Evolutionary conservation across 2,888 invertebrate genomes (phyloP), one percentile per base, ranked within the genome.

Genomic region (Chaitophorus viminalis): DNA sequence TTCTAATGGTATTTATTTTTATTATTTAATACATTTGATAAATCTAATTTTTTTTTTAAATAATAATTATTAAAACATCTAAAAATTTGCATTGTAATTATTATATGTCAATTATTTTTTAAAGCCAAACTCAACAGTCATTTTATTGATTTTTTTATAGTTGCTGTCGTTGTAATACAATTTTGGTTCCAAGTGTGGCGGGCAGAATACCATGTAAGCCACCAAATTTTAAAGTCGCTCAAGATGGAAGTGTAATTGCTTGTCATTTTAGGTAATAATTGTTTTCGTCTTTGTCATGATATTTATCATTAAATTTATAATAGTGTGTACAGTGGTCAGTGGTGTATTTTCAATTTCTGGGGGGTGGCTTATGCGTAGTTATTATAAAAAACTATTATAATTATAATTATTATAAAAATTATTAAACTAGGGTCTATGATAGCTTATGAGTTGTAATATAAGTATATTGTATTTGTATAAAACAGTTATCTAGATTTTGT

Each of bases 171-270:
- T 97, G 97, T 91, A 94, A 94, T 89, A 95, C 95, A 91, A 93
- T 95, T 89, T 92, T 97, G 72, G 94, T 95, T 3, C 93, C 94
- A 9, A 94, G 94, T 4, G 93, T 95, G 83, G 95, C 95, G 0
- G 93, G 94, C 88, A 93, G 93, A 89, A 94, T 96, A 8, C 95
- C 95, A 36, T 97, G 97, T 90, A 92, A 94, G 90, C 94, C 96
- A 0, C 92, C 93, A 88, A 93, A 94, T 90, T 95, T 96, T 93
- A 93, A 94, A 88, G 92, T 97, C 88, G 95, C 96, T 91, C 93
- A 93, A 1, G 93, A 94, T 90, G 97, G 97, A 5, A 94, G 95
- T 90, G 92, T 96, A 70, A 92, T 94, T 84, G 95, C 95, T 89
- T 92, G 94, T 21, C 96, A 97, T 91, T 91, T 93, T 77, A 94